A percentile compares a stretch with the other conserved stretches of the same genome.
phyloP scores from a whole-genome alignment of 2,113 vertebrate species.

The Eubucco bourcierii region DNA sequence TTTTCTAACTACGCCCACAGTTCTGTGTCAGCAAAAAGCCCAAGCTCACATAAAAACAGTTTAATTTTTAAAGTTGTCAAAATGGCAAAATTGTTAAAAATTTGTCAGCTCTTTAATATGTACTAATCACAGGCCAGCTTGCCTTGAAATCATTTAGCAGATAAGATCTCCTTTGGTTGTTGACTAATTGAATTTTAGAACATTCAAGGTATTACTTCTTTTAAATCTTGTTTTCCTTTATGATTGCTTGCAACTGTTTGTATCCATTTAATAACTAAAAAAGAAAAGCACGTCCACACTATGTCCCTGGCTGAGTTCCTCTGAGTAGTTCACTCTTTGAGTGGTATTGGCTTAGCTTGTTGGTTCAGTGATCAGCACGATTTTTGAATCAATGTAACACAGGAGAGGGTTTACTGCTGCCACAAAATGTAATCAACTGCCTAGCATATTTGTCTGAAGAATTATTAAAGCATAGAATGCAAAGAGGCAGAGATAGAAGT shows the following conservation, averaged over 20 bases:
- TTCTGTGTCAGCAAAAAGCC: background rate
- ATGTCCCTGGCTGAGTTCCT: slow-evolving; percentile 28
- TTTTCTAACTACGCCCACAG: background rate
- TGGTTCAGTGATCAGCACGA: background rate
- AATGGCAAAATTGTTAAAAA: slow-evolving; percentile 23
- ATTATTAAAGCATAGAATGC: slow-evolving; percentile 52
- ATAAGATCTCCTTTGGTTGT: background rate
- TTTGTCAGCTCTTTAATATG: background rate
- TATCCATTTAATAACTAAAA: slow-evolving; percentile 28
- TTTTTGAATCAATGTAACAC: slow-evolving; percentile 31
- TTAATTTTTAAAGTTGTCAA: background rate
- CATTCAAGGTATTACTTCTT: background rate
- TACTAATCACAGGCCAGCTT: background rate
- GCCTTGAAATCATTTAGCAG: background rate
- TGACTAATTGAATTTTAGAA: background rate
- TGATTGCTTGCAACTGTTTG: background rate
- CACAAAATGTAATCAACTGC: slow-evolving; percentile 38
- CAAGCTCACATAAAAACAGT: background rate
- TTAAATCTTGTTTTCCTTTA: background rate
- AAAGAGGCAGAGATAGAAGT: slow-evolving; percentile 43
- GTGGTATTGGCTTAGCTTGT: background rate
- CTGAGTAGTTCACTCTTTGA: background rate
- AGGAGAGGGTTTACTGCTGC: slow-evolving; percentile 20
- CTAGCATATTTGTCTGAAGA: slow-evolving; percentile 45
- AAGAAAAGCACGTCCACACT: background rate